Base-by-base conservation (phyloP, 2,797 vertebrate species). In the Muscicapa striata region DNA sequence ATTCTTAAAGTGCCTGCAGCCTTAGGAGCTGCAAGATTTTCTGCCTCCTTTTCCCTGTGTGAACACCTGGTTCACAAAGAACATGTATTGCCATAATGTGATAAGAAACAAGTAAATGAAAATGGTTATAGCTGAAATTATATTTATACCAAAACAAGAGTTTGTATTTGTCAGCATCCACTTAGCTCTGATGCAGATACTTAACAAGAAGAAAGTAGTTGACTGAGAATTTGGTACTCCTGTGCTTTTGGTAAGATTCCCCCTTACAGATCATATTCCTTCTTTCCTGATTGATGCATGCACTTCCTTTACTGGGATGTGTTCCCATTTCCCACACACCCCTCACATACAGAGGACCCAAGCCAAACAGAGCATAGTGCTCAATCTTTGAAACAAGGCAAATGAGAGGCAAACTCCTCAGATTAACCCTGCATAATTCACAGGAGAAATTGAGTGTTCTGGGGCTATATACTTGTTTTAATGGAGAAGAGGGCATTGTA, bases 81-180 rank as follows among this genome's bases (percentile, higher is more conserved):
- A 49, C 20, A 45, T 0, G 0, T 52, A 29, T 23, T 66, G 24
- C 26, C 5, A 3, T 45, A 72, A 69, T 34, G 16, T 62, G 68
- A 72, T 34, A 66, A 32, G 52, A 36, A 84, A 1, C 29, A 74
- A 49, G 19, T 26, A 67, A 76, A 40, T 32, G 1, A 32, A 82
- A 83, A 75, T 48, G 1, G 1, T 70, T 87, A 32, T n/a, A 85
- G 30, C 11, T 77, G 74, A 83, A 64, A 54, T 55, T 52, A 36
- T 38, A 10, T 62, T 94, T 87, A 69, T 29, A 32, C 30, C 24
- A 36, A 81, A 84, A 66, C 4, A 30, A 29, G 58, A 34, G 18
- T 30, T 92, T 63, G 5, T 23, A 9, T 89, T 92, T 91, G 21
- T 32, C 67, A 67, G 17, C 48, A 90, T 85, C 43, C 45, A 32